Percentiles rank a stretch among this genome's conserved stretches.
Conservation (phyloP, 1,140 invertebrate species). For the Procambarus clarkii region DNA sequence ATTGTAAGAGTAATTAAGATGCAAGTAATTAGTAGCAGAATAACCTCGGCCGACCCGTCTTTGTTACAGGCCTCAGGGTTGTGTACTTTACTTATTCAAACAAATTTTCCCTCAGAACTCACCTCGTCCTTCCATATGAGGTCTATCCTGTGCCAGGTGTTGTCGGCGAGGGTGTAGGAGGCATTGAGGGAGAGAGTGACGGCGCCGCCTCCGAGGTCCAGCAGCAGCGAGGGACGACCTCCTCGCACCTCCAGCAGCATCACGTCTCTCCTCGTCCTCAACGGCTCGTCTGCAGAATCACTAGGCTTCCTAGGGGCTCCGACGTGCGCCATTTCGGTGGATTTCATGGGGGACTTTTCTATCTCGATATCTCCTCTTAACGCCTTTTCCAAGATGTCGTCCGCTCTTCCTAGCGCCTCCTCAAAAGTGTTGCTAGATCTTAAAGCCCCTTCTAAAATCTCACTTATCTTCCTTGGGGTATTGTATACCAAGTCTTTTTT, state of each 20-base stretch:
- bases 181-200: constrained; percentile 52
- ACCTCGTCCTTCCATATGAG: constrained; percentile 65
- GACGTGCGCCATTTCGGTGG: not conserved
- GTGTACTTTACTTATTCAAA: too few relatives aligned
- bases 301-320: not conserved
- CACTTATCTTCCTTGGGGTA: not conserved
- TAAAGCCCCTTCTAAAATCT: not conserved
- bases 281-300: not conserved
- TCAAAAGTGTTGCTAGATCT: not conserved
- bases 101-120: not conserved
- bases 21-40: too few relatives aligned
- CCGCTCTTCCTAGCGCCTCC: not conserved
- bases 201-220: constrained; percentile 52
- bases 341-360: not conserved
- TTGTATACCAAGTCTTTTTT: not conserved
- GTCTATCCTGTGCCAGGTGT: constrained; percentile 63
- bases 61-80: too few relatives aligned
- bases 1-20: too few relatives aligned
- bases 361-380: not conserved
- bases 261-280: constrained; percentile 4
- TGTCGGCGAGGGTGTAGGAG: constrained; percentile 51
- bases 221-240: constrained; percentile 38
- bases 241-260: constrained; percentile 40
- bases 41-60: too few relatives aligned
- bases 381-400: not conserved